Evolutionary conservation across 2,888 invertebrate genomes (phyloP).

Genomic region (Rhagium mordax): DNA sequence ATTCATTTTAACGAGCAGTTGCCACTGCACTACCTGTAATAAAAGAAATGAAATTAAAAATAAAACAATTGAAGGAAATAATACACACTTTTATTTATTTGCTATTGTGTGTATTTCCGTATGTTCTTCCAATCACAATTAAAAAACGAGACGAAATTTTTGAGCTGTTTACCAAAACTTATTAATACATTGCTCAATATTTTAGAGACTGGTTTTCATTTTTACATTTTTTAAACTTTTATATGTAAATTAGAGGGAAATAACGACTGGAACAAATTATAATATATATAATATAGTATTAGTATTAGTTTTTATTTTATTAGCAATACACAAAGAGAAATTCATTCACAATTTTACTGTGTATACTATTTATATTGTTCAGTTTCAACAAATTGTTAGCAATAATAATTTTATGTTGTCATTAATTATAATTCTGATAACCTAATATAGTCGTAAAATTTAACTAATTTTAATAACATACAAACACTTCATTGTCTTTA

Average conservation of each 20-base stretch:
- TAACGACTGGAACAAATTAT: neutral
- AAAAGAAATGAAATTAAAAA: no score
- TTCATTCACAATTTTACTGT: constrained; percentile 4
- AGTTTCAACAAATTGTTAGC: neutral
- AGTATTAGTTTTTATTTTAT: neutral
- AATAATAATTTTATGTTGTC: constrained; percentile 4
- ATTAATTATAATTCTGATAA: neutral
- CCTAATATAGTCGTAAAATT: neutral
- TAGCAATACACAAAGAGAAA: neutral
- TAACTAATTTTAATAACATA: neutral
- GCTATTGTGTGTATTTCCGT: no score
- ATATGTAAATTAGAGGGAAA: neutral
- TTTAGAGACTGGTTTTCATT: no score
- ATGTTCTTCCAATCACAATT: no score
- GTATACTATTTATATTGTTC: neutral
- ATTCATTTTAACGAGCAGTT: no score
- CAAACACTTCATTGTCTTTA: neutral
- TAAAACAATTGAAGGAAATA: no score
- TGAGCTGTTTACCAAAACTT: no score
- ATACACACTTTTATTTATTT: no score
- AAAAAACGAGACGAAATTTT: no score
- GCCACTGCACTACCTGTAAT: no score
- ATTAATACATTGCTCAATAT: no score
- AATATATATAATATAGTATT: neutral
- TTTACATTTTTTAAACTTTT: no score